Evolutionary conservation across 2,797 vertebrate genomes (phyloP).

Genomic region (Parauchenoglanis ngamensis): DNA sequence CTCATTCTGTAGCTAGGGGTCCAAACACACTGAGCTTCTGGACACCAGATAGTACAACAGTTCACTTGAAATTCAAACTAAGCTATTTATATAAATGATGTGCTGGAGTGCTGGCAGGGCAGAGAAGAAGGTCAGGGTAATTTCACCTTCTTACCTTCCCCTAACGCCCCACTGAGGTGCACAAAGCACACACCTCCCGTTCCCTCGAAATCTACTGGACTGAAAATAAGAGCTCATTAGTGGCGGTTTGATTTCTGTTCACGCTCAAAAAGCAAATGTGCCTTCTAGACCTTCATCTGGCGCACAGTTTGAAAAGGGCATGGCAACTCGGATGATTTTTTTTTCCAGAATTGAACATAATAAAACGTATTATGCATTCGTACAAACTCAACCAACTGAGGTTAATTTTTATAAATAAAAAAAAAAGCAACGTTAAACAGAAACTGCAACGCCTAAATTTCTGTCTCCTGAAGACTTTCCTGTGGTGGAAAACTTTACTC

Average conservation of each 20-base stretch:
- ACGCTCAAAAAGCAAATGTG: constrained; percentile 14
- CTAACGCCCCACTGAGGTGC: not conserved
- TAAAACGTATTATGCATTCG: not conserved
- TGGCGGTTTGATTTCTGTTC: constrained; percentile 20
- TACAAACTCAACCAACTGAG: too few relatives aligned
- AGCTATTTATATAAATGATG: not conserved
- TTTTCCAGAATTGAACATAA: not conserved
- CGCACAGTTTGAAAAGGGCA: not conserved
- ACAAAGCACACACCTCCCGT: not conserved
- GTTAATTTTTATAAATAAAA: not conserved
- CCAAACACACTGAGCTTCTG: not conserved
- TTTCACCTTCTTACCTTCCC: not conserved
- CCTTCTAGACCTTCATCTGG: constrained; percentile 23
- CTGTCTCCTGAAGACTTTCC: not conserved
- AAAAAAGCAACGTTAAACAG: not conserved
- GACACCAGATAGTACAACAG: not conserved
- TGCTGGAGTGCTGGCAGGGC: not conserved
- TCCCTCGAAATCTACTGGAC: not conserved
- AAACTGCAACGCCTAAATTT: not conserved
- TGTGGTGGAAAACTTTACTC: not conserved
- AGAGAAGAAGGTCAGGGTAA: not conserved
- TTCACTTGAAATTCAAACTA: not conserved
- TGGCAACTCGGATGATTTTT: too few relatives aligned
- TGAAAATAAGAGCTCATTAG: constrained; percentile 28
- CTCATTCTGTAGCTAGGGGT: not conserved